Evolutionary conservation across 1,140 invertebrate species (phyloP).

Genomic region (Eubasilissa regina): DNA sequence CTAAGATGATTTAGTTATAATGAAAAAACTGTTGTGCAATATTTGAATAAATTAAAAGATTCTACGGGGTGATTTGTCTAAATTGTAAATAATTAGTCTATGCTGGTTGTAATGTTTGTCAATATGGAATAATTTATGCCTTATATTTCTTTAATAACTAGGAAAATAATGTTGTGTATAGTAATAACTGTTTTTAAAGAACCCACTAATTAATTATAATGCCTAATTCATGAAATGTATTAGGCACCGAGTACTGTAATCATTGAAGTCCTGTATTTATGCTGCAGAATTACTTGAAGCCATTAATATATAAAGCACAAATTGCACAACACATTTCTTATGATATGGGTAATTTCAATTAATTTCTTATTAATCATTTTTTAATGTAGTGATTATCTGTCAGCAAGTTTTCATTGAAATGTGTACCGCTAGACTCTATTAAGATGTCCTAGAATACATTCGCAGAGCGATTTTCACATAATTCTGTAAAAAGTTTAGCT

Average conservation of each 20-base stretch:
- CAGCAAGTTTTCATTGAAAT: no score
- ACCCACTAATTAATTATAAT: neutral
- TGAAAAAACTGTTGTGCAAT: constrained; percentile 24
- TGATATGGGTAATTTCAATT: no score
- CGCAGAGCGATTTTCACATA: no score
- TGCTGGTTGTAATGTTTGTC: neutral
- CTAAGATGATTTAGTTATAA: constrained; percentile 26
- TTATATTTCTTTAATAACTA: neutral
- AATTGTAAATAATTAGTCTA: constrained; percentile 19
- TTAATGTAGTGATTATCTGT: no score
- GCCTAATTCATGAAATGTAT: neutral
- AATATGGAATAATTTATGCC: neutral
- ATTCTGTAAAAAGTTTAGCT: no score
- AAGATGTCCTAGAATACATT: no score
- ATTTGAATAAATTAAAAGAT: constrained; percentile 17
- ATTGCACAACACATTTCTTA: neutral
- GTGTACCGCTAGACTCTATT: no score
- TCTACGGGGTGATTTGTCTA: constrained; percentile 11
- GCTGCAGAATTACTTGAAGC: neutral
- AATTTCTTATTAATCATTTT: no score
- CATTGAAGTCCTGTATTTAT: neutral
- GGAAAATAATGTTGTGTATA: neutral
- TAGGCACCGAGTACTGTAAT: neutral
- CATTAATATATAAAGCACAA: neutral
- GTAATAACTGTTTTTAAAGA: neutral